phyloP scores from a whole-genome alignment of 1,140 invertebrate species.

The Drosophila rhopaloa region DNA sequence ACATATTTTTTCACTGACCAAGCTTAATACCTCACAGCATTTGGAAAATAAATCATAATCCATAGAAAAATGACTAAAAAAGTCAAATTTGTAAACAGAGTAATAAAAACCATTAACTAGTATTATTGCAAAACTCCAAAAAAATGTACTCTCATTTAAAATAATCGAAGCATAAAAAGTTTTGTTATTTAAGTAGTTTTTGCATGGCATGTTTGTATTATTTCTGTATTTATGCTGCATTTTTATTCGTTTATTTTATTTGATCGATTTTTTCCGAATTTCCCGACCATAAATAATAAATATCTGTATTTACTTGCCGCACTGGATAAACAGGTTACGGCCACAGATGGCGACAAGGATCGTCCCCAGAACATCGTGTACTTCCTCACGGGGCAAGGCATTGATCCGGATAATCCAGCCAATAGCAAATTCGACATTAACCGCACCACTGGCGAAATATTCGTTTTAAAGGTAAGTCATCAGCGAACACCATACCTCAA shows the following conservation, averaged over 20 bases:
- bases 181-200: conserved; percentile 20
- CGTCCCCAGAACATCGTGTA: conserved; percentile 98
- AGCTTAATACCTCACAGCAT: conserved; percentile 11
- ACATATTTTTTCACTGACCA: conserved; percentile 19
- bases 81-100: conserved; percentile 18
- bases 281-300: conserved; percentile 30
- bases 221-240: background rate
- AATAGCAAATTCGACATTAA: conserved; percentile 99
- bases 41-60: conserved; percentile 39
- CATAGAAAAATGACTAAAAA: conserved; percentile 5
- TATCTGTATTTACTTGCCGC: conserved; percentile 31
- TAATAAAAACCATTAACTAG: conserved; percentile 9
- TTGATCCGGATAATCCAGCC: conserved; percentile 96
- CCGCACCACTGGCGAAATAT: conserved; percentile 96
- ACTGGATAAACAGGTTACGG: conserved; percentile 90
- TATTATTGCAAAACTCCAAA: conserved; percentile 14
- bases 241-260: conserved; percentile 21
- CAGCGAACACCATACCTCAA: conserved; percentile 28
- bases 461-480: conserved; percentile 92
- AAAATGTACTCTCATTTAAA: conserved; percentile 5
- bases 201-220: conserved; percentile 32
- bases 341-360: conserved; percentile 97
- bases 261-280: conserved; percentile 5
- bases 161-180: conserved; percentile 9
- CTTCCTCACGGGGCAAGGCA: conserved; percentile 97